phyloP scores from a whole-genome alignment of 30 jellyfish, hydroid and myxozoan species.

The Aurelia sp. region DNA sequence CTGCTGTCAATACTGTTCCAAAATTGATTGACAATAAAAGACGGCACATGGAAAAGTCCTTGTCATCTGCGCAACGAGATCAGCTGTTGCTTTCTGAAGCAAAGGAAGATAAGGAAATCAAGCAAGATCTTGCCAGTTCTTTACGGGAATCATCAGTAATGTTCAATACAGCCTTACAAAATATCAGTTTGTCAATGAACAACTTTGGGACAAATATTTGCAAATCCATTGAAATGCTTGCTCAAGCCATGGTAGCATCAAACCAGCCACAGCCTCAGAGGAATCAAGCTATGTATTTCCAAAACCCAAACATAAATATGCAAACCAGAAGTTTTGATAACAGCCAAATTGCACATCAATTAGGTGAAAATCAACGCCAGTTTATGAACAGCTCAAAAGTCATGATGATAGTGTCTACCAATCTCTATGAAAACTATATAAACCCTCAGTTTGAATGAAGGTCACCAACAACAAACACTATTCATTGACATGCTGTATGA shows the following conservation, averaged over 20 bases:
- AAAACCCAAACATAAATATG: neutral
- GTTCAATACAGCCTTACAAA: conserved; percentile 15
- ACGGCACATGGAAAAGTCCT: conserved; percentile 17
- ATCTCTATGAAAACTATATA: neutral
- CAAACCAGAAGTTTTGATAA: no score
- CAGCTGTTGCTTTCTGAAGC: conserved; percentile 24
- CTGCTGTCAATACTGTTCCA: neutral
- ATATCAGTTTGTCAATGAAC: conserved; percentile 11
- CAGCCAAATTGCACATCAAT: neutral
- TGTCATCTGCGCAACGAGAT: conserved; percentile 31
- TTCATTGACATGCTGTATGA: no score
- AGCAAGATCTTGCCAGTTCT: neutral
- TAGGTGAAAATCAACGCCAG: neutral
- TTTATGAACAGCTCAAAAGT: neutral
- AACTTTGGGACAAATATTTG: neutral
- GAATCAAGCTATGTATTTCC: neutral
- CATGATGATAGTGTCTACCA: neutral
- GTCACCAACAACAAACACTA: no score
- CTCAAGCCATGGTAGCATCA: neutral
- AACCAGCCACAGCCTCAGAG: neutral
- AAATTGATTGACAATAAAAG: conserved; percentile 14
- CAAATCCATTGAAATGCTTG: neutral
- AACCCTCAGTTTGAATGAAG: no score
- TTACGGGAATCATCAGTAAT: neutral
- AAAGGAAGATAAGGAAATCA: conserved; percentile 2